These are phyloP conservation scores for Menura novaehollandiae DNA, from an alignment of 2,113 vertebrate genomes.

Conservation along the genomic window DNA sequence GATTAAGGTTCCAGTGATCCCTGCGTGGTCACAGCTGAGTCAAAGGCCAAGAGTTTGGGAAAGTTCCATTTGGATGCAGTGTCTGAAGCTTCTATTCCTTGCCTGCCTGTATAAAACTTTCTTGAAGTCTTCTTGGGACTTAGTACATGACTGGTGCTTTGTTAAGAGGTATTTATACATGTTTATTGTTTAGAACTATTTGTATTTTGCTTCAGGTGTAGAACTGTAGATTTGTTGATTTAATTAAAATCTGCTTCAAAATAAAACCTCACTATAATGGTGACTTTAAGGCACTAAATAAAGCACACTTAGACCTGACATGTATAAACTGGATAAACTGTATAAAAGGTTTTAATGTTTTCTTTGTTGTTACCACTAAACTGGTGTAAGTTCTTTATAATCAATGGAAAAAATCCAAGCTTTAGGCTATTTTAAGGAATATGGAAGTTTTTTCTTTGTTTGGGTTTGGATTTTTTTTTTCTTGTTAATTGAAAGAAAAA, in stretches of 20 bases:
- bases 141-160: not conserved
- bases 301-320: not conserved
- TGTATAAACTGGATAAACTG: not conserved
- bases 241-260: not conserved
- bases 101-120: not conserved
- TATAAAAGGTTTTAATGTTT: not conserved
- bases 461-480: not conserved
- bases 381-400: not conserved
- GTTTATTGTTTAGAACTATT: not conserved
- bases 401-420: not conserved
- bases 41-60: not conserved
- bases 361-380: not conserved
- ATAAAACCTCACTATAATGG: not conserved
- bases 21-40: not conserved
- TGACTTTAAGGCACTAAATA: not conserved
- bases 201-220: not conserved
- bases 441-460: not conserved
- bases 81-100: not conserved
- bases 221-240: not conserved
- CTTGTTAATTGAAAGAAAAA: not conserved
- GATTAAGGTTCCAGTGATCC: not conserved
- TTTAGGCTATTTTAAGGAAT: not conserved
- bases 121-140: not conserved
- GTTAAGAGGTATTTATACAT: not conserved
- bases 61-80: not conserved